Conservation (phyloP, 2,888 invertebrate species). For the Ectemnius continuus region DNA sequence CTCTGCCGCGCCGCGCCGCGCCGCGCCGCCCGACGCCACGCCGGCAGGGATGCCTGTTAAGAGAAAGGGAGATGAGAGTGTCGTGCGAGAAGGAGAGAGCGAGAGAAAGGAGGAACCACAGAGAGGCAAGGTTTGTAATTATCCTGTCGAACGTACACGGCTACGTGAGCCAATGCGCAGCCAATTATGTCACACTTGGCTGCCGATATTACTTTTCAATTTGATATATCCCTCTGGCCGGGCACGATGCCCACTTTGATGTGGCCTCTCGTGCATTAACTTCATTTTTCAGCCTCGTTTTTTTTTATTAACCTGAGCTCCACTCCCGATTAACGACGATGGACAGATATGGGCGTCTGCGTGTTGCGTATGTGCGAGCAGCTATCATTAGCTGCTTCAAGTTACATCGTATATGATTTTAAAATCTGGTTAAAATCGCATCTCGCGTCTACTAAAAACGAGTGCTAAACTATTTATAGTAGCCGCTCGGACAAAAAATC, state of each 20-base stretch:
- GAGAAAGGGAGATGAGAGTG: background rate
- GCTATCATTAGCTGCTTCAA: conserved; percentile 56
- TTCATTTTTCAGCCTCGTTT: background rate
- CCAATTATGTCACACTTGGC: conserved; percentile 66
- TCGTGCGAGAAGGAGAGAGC: background rate
- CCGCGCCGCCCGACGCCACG: conserved; percentile 24
- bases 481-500: no score
- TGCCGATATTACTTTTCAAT: conserved; percentile 60
- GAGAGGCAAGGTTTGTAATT: conserved; percentile 62
- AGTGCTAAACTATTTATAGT: no score
- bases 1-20: conserved; percentile 23
- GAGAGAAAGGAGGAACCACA: conserved; percentile 10
- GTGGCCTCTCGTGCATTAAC: conserved; percentile 21
- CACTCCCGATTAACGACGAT: conserved; percentile 51
- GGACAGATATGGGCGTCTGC: conserved; percentile 16
- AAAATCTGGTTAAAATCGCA: no score
- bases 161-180: conserved; percentile 53
- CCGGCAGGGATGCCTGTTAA: background rate
- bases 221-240: conserved; percentile 36
- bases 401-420: background rate
- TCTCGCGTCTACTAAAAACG: no score
- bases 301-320: conserved; percentile 17
- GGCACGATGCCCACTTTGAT: conserved; percentile 16
- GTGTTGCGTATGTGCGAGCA: conserved; percentile 9
- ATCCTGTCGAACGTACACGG: conserved; percentile 58